Conservation (phyloP, 2,888 invertebrate species). For the Chrysodeixis includens region DNA sequence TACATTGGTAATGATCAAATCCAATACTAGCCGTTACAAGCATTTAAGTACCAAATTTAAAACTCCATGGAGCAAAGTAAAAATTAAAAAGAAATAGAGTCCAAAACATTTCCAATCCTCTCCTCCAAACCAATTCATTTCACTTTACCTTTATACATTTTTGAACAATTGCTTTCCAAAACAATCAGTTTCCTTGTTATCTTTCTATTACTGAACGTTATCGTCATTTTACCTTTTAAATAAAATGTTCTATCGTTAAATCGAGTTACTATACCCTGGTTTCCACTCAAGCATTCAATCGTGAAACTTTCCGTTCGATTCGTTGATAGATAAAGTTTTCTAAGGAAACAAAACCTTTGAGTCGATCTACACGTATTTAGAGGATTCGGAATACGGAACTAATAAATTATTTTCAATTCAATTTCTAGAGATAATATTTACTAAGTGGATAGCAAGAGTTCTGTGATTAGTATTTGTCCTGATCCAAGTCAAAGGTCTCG, state of each 20-base stretch:
- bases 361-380: background rate
- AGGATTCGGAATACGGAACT: background rate
- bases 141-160: background rate
- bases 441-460: background rate
- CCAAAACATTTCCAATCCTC: too few relatives aligned
- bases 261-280: background rate
- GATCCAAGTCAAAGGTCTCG: too few relatives aligned
- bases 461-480: background rate
- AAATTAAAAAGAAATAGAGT: too few relatives aligned
- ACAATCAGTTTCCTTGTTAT: background rate
- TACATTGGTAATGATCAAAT: too few relatives aligned
- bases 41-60: too few relatives aligned
- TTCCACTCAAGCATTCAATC: background rate
- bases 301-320: background rate
- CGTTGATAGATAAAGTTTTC: constrained; percentile 6
- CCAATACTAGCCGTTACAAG: too few relatives aligned
- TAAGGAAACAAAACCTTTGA: background rate
- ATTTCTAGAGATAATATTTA: too few relatives aligned
- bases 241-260: background rate
- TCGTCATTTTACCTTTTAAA: background rate
- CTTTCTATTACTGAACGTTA: background rate
- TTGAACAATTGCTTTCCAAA: background rate
- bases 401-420: too few relatives aligned
- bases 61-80: too few relatives aligned
- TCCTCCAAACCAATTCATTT: too few relatives aligned